These are phyloP conservation scores for Hypomecis atomaria DNA, from an alignment of 2,888 invertebrate genomes.

Conservation along the genomic window DNA sequence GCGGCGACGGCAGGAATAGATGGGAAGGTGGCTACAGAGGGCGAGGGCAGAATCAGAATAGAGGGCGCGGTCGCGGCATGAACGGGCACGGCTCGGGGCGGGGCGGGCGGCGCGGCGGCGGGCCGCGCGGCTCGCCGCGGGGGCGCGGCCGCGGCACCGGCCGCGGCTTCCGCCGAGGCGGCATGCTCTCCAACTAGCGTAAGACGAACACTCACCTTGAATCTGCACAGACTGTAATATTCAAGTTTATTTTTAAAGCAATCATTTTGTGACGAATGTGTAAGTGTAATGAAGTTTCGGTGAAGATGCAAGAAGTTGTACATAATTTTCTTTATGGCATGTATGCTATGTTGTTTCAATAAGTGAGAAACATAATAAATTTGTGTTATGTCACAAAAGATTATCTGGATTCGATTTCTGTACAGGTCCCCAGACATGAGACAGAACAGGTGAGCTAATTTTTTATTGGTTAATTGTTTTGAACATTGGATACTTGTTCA, in stretches of 20 bases:
- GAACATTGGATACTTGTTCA: slow-evolving; percentile 47
- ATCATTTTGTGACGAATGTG: slow-evolving; percentile 61
- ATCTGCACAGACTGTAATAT: slow-evolving; percentile 60
- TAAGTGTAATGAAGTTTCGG: slow-evolving; percentile 72
- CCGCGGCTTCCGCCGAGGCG: slow-evolving; percentile 73
- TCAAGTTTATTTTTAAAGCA: slow-evolving; percentile 56
- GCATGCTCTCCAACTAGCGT: slow-evolving; percentile 70
- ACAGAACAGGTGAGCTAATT: slow-evolving; percentile 70
- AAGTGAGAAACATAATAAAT: slow-evolving; percentile 75
- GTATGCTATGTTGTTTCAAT: slow-evolving; percentile 72
- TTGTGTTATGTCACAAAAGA: slow-evolving; percentile 69
- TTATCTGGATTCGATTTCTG: slow-evolving; percentile 51
- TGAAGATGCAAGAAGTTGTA: slow-evolving; percentile 76
- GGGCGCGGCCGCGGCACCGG: slow-evolving; percentile 65
- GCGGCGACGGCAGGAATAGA: slow-evolving; percentile 62
- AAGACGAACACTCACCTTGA: slow-evolving; percentile 39
- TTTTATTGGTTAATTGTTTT: slow-evolving; percentile 58
- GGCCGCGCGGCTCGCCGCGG: slow-evolving; percentile 64
- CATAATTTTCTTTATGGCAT: slow-evolving; percentile 77
- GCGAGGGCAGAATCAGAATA: slow-evolving; percentile 49
- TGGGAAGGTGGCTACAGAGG: slow-evolving; percentile 72
- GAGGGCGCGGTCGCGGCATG: slow-evolving; percentile 74
- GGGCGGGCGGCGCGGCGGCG: slow-evolving; percentile 62
- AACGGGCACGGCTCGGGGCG: slow-evolving; percentile 69
- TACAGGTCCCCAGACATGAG: slow-evolving; percentile 57